Evolutionary conservation across 2,888 invertebrate species (phyloP), one percentile per base, ranked within the genome.

Genomic region (Eupithecia pulchellata): DNA sequence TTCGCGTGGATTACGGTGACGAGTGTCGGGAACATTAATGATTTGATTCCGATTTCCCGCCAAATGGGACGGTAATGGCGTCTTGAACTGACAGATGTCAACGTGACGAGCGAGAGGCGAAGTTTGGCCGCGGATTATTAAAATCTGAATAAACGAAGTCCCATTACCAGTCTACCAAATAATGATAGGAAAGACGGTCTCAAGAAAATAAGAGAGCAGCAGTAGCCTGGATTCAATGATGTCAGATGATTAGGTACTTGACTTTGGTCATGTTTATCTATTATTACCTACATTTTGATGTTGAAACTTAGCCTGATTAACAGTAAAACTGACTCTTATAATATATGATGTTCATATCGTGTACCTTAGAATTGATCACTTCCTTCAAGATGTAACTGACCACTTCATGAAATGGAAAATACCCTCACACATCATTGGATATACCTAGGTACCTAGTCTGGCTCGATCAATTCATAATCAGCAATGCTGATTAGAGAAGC

Each of bases 81-180:
- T 89, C 89, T 91, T 91, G 90, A 86, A 80, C 79, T 90, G 91
- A 90, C 91, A 91, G 90, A 87, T 91, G 91, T 87, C 88, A 84
- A 55, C 69, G 72, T 47, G 73, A 69, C 68, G 69, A 70, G 68
- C 72, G 73, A 70, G 73, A 80, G 79, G 82, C 42, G 42, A 47
- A 82, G 81, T 79, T 78, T 67, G 65, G 72, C 74, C 73, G 57
- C 68, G 69, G 77, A 77, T 75, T 75, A 72, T 76, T 71, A 64
- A 75, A 74, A 77, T 75, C 58, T 39, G 66, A 75, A 64, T 60
- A 57, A 34, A 32, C 13, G 25, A n/a, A 4, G n/a, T 1, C 29
- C 47, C 20, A 20, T 47, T 25, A 47, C 6, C 47, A 47, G 20
- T 20, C 47, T 20, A 2, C 20, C 11, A 25, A 11, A 52, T 52